phyloP scores from a whole-genome alignment of 2,888 invertebrate species.

The Alsophila aescularia region DNA sequence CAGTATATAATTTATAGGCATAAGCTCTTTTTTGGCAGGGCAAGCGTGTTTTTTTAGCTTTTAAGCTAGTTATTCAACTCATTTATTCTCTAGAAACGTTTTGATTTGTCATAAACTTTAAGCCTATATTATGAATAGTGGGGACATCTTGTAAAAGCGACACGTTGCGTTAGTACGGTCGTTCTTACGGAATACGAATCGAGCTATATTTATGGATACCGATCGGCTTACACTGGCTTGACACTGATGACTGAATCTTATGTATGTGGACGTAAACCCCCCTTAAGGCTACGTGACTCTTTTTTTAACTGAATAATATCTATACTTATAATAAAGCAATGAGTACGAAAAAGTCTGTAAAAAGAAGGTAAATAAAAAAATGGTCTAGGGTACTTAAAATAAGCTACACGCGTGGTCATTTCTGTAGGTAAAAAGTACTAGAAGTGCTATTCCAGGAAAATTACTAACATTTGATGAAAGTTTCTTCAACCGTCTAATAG shows the following conservation, averaged over 20 bases:
- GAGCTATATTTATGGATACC: constrained; percentile 39
- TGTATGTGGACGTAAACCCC: constrained; percentile 46
- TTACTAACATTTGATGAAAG: too few species aligned
- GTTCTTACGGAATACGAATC: constrained; percentile 46
- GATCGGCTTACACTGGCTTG: constrained; percentile 48
- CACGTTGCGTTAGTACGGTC: constrained; percentile 28
- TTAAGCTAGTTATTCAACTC: not conserved
- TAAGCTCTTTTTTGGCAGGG: too few species aligned
- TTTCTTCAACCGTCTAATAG: too few species aligned
- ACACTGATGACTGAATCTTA: constrained; percentile 44
- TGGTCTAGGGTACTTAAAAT: too few species aligned
- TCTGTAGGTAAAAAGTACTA: too few species aligned
- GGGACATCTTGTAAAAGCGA: constrained; percentile 21
- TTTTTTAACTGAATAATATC: constrained; percentile 36
- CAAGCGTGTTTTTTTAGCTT: too few species aligned
- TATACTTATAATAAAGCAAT: too few species aligned
- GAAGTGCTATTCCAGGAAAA: too few species aligned
- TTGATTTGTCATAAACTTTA: constrained; percentile 27
- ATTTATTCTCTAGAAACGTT: constrained; percentile 24
- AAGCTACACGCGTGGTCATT: too few species aligned
- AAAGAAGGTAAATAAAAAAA: too few species aligned
- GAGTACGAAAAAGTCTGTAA: too few species aligned
- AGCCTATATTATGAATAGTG: constrained; percentile 21
- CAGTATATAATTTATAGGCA: too few species aligned
- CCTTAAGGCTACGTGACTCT: constrained; percentile 41